Conservation (phyloP, 2,888 invertebrate species). For the Drosophila merina region DNA sequence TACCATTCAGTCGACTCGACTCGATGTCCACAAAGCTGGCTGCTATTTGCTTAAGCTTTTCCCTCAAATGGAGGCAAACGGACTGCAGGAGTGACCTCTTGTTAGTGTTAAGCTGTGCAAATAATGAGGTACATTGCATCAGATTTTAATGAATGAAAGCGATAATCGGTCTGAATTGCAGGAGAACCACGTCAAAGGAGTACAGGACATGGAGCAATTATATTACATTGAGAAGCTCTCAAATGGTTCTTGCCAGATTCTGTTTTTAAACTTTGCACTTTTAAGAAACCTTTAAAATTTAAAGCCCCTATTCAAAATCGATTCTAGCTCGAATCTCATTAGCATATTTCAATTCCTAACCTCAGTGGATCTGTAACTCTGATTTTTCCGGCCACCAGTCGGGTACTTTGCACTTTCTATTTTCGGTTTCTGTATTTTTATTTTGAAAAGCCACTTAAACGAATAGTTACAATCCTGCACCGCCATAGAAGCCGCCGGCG, state of each 20-base stretch:
- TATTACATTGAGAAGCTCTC: background rate
- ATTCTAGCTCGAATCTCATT: no score
- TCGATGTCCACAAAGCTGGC: conserved; percentile 25
- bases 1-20: conserved; percentile 6
- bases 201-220: conserved; percentile 27
- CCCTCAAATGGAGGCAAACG: conserved; percentile 1
- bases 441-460: conserved; percentile 35
- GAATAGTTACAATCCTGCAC: conserved; percentile 28
- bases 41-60: conserved; percentile 72
- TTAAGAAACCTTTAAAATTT: background rate
- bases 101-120: conserved; percentile 69
- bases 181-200: conserved; percentile 66
- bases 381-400: background rate
- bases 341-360: background rate
- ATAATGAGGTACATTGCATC: conserved; percentile 71
- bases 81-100: conserved; percentile 54
- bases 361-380: background rate
- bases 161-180: conserved; percentile 74
- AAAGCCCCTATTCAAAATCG: conserved; percentile 6
- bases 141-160: conserved; percentile 76
- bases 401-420: conserved; percentile 7
- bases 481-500: conserved; percentile 41
- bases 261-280: background rate
- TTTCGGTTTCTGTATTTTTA: conserved; percentile 11
- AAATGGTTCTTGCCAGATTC: background rate